These are phyloP conservation scores for Serrognathus titanus DNA, from an alignment of 2,888 invertebrate species.

Conservation along the genomic window DNA sequence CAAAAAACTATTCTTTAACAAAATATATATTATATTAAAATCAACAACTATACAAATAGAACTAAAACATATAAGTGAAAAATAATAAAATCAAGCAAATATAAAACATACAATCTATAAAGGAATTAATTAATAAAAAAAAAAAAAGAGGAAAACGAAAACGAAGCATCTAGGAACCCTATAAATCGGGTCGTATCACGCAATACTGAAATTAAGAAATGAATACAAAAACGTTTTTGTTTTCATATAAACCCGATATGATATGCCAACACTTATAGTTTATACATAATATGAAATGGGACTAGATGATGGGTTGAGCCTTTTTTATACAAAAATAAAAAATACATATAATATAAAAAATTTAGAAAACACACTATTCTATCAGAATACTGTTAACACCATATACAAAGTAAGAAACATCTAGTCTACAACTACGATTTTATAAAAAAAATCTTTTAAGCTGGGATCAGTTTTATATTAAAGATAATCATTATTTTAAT, in stretches of 20 bases:
- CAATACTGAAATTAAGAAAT: slow-evolving; percentile 37
- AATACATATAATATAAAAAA: slow-evolving; percentile 50
- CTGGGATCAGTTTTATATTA: slow-evolving; percentile 35
- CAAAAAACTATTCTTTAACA: slow-evolving; percentile 46
- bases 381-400: slow-evolving; percentile 52
- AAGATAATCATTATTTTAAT: slow-evolving; percentile 20
- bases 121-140: slow-evolving; percentile 13
- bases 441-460: slow-evolving; percentile 43
- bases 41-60: slow-evolving; percentile 50
- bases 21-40: slow-evolving; percentile 59
- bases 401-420: slow-evolving; percentile 45
- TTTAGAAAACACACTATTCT: slow-evolving; percentile 49
- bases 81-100: slow-evolving; percentile 39
- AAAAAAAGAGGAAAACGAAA: slow-evolving; percentile 33
- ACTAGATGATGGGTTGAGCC: slow-evolving; percentile 52
- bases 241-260: slow-evolving; percentile 38
- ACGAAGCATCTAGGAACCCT: slow-evolving; percentile 47
- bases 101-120: slow-evolving; percentile 28
- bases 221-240: slow-evolving; percentile 5
- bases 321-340: slow-evolving; percentile 50
- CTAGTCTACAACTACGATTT: slow-evolving; percentile 39
- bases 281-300: slow-evolving; percentile 31
- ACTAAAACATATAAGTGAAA: slow-evolving; percentile 47
- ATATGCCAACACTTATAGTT: slow-evolving; percentile 45
- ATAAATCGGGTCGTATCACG: slow-evolving; percentile 23